Evolutionary conservation across 2,797 vertebrate genomes (phyloP).

Genomic region (Sebastiscus tertius): DNA sequence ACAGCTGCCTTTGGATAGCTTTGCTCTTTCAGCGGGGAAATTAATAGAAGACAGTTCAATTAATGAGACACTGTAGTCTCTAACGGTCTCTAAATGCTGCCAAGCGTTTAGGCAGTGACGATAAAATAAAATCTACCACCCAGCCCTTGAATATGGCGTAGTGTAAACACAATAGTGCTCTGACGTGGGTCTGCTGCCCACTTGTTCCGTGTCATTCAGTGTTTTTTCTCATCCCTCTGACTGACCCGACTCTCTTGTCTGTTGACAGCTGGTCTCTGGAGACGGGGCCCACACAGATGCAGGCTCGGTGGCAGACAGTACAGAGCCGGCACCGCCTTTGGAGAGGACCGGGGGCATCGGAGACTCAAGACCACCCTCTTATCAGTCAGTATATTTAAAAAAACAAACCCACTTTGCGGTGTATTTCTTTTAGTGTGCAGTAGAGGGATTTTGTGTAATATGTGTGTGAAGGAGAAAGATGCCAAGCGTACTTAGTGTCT

Average conservation of each 20-base stretch:
- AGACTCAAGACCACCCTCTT: slow-evolving; percentile 93
- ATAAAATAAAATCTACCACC: slow-evolving; percentile 1
- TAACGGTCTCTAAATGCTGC: neutral
- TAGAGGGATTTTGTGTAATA: neutral
- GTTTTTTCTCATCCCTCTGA: slow-evolving; percentile 21
- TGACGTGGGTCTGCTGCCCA: slow-evolving; percentile 15
- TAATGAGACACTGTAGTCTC: neutral
- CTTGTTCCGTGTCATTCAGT: slow-evolving; percentile 10
- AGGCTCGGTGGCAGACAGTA: slow-evolving; percentile 81
- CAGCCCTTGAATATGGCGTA: neutral
- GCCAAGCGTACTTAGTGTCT: slow-evolving; percentile 7
- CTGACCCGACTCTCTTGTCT: slow-evolving; percentile 38
- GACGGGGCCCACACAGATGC: slow-evolving; percentile 83
- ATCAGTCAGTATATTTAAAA: slow-evolving; percentile 86
- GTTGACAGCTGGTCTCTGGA: slow-evolving; percentile 88
- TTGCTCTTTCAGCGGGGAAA: neutral
- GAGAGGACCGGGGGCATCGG: slow-evolving; percentile 93
- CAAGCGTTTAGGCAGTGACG: neutral
- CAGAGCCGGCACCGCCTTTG: slow-evolving; percentile 83
- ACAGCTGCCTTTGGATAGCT: slow-evolving; percentile 2
- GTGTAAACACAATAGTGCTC: slow-evolving; percentile 30
- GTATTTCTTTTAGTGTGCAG: neutral
- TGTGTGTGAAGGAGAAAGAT: neutral
- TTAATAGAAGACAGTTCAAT: neutral
- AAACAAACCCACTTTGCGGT: neutral